phyloP scores from a whole-genome alignment of 2,797 vertebrate species.

The Xyrichtys novacula region DNA sequence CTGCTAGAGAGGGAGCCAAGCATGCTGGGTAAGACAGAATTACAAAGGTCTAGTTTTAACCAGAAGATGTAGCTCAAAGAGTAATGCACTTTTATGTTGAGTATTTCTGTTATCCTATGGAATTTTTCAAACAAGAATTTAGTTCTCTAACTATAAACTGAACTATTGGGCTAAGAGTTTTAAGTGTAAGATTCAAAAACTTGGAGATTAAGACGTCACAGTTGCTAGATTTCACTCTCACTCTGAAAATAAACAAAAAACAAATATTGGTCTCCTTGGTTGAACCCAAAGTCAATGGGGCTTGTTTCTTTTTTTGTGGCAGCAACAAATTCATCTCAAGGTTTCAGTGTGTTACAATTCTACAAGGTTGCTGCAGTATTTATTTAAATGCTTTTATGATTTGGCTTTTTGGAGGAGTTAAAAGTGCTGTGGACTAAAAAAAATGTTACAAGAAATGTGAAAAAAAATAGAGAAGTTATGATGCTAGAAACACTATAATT shows the following conservation, averaged over 20 bases:
- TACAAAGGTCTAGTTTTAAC: neutral
- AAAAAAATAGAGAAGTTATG: neutral
- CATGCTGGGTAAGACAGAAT: constrained; percentile 88
- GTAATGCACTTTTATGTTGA: too few relatives aligned
- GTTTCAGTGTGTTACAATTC: neutral
- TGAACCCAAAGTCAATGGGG: too few relatives aligned
- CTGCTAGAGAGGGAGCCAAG: constrained; percentile 95
- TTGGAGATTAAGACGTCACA: neutral
- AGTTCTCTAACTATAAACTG: too few relatives aligned
- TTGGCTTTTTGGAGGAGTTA: neutral
- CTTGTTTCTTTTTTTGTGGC: neutral
- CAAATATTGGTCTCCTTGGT: neutral
- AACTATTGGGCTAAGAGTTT: neutral
- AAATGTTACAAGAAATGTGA: neutral
- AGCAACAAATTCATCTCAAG: neutral
- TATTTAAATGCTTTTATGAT: neutral
- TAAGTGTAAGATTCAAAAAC: neutral
- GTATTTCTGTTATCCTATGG: too few relatives aligned
- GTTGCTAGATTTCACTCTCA: neutral
- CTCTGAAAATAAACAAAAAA: neutral
- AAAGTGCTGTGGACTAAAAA: neutral
- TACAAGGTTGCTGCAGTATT: neutral
- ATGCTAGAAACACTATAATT: neutral
- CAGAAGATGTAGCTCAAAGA: neutral
- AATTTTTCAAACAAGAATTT: too few relatives aligned